A percentile compares a stretch with the other conserved stretches of the same genome.
Evolutionary conservation across 2,113 vertebrate genomes (phyloP).

Genomic region (Stictonetta naevosa): DNA sequence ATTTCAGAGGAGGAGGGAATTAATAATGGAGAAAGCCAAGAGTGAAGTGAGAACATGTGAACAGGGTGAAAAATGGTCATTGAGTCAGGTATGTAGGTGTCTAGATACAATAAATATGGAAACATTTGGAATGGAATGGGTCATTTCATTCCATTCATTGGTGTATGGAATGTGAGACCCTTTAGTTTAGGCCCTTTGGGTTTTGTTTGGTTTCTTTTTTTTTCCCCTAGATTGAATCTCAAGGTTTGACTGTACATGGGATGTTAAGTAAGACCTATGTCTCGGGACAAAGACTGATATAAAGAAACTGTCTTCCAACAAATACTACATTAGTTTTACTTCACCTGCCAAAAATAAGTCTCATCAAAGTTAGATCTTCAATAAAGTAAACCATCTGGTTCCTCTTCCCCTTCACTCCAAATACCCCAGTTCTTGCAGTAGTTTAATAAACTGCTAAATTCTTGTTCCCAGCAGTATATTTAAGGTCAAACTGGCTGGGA

Average conservation of each 20-base stretch:
- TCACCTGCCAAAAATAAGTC: neutral
- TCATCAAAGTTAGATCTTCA: neutral
- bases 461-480: neutral
- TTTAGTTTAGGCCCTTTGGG: neutral
- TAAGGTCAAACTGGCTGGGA: neutral
- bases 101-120: neutral
- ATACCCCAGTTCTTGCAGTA: neutral
- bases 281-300: neutral
- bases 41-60: slow-evolving; percentile 75
- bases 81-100: slow-evolving; percentile 69
- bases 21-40: slow-evolving; percentile 81
- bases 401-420: neutral
- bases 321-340: neutral
- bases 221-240: neutral
- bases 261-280: neutral
- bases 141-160: neutral
- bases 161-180: neutral
- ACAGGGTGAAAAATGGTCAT: slow-evolving; percentile 76
- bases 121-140: neutral
- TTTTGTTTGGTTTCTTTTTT: neutral
- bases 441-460: neutral
- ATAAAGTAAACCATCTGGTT: neutral
- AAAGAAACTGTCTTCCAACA: neutral
- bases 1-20: slow-evolving; percentile 84
- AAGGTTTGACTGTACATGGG: neutral